Conservation (phyloP, 1,140 invertebrate species). For the Bombyx mandarina region DNA sequence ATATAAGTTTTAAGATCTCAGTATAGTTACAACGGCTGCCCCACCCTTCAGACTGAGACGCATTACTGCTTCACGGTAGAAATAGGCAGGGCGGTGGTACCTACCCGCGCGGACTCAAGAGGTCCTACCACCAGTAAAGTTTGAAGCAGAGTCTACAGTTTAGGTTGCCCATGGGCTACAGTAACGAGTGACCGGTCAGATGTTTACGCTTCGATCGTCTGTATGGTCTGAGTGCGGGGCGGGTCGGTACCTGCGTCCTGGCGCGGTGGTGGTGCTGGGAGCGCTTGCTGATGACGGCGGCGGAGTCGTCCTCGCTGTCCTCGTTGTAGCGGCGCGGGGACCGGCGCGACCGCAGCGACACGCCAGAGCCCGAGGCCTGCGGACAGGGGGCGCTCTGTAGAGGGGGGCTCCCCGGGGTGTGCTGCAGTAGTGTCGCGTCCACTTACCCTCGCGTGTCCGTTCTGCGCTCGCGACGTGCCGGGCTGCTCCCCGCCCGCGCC, state of each 20-base stretch:
- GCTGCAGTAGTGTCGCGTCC: neutral
- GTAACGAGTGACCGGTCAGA: neutral
- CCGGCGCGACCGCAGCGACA: conserved; percentile 50
- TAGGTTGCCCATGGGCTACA: neutral
- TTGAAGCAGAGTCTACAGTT: too few species aligned
- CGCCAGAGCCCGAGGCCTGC: conserved; percentile 15
- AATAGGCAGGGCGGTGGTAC: too few species aligned
- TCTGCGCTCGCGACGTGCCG: neutral
- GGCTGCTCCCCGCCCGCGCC: neutral
- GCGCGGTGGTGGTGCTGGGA: conserved; percentile 32
- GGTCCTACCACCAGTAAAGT: too few species aligned
- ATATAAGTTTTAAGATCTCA: too few species aligned
- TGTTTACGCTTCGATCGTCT: too few species aligned
- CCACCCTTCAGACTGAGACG: too few species aligned
- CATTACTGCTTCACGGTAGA: too few species aligned
- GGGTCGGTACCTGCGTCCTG: conserved; percentile 16
- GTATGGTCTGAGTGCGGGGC: neutral
- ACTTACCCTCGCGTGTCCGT: neutral
- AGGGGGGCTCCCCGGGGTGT: too few species aligned
- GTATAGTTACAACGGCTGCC: too few species aligned
- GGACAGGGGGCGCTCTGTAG: neutral
- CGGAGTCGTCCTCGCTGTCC: conserved; percentile 76
- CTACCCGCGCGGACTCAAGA: too few species aligned
- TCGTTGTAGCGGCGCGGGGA: conserved; percentile 75
- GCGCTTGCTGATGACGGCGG: conserved; percentile 63